phyloP scores from a whole-genome alignment of 2,888 invertebrate genomes.

The Chaetogeoica ovagalla region DNA sequence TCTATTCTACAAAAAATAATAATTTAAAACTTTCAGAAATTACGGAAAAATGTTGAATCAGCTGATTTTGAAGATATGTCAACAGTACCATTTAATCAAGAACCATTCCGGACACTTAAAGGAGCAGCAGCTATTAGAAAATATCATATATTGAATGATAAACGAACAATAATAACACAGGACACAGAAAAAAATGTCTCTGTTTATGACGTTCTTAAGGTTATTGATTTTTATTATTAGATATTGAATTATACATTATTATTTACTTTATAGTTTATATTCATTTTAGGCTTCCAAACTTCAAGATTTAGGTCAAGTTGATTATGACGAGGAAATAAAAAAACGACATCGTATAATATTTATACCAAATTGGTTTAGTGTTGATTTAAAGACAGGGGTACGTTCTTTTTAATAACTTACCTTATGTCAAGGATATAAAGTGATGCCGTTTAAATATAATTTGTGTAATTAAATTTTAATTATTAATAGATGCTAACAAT shows the following conservation, averaged over 20 bases:
- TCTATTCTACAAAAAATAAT: neutral
- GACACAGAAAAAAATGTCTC: constrained; percentile 90
- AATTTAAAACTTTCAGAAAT: constrained; percentile 10
- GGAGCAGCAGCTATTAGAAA: constrained; percentile 95
- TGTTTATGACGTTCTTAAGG: constrained; percentile 90
- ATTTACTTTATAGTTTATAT: neutral
- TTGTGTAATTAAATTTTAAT: neutral
- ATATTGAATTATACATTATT: neutral
- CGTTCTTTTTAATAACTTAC: constrained; percentile 58
- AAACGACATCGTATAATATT: constrained; percentile 89
- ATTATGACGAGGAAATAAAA: constrained; percentile 91
- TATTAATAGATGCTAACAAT: constrained; percentile 85
- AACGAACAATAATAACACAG: constrained; percentile 91
- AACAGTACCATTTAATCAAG: constrained; percentile 38
- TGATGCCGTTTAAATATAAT: constrained; percentile 52
- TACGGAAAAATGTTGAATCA: constrained; percentile 46
- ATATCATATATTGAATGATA: constrained; percentile 91
- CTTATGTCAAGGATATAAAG: neutral
- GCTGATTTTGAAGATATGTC: constrained; percentile 41
- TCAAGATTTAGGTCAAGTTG: constrained; percentile 86
- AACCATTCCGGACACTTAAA: constrained; percentile 65
- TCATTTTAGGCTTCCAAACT: constrained; percentile 70
- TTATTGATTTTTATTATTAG: constrained; percentile 59
- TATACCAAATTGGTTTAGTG: constrained; percentile 98
- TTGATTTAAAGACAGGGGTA: constrained; percentile 97